These are phyloP conservation scores for Syndactyla subalaris DNA, from an alignment of 2,797 vertebrate species.

Conservation along the genomic window DNA sequence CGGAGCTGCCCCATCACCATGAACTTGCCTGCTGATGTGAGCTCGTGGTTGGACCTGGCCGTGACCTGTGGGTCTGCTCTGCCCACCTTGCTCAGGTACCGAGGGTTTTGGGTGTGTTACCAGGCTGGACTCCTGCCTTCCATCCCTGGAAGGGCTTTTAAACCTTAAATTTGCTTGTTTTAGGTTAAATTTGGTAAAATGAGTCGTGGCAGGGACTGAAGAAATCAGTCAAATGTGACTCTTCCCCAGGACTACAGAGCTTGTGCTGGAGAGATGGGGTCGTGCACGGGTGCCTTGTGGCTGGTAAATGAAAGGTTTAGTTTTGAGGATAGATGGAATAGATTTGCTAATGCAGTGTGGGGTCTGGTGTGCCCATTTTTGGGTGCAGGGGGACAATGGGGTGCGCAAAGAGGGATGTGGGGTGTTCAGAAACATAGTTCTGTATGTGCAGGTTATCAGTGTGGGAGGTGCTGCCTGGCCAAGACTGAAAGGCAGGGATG, in stretches of 20 bases:
- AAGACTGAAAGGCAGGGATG: not conserved
- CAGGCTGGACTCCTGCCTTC: not conserved
- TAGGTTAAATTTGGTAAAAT: not conserved
- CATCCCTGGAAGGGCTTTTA: not conserved
- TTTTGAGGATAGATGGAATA: not conserved
- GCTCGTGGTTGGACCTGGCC: not conserved
- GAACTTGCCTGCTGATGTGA: not conserved
- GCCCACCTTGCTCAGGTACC: not conserved
- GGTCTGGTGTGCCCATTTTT: no score
- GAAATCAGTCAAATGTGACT: not conserved
- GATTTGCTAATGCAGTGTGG: not conserved
- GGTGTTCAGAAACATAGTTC: not conserved
- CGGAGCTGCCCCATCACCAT: not conserved
- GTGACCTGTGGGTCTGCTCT: not conserved
- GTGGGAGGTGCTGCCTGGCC: not conserved
- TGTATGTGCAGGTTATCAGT: not conserved
- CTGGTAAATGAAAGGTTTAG: not conserved
- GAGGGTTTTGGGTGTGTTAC: not conserved
- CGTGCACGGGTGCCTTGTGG: not conserved
- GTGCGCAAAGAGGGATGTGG: not conserved
- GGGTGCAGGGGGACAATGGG: not conserved
- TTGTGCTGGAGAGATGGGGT: not conserved
- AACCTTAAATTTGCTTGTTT: not conserved
- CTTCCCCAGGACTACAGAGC: not conserved
- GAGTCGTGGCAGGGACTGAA: accelerated